Evolutionary conservation across 2,113 vertebrate species (phyloP), one percentile per base, ranked within the genome.

Genomic region (Phasianus colchicus): DNA sequence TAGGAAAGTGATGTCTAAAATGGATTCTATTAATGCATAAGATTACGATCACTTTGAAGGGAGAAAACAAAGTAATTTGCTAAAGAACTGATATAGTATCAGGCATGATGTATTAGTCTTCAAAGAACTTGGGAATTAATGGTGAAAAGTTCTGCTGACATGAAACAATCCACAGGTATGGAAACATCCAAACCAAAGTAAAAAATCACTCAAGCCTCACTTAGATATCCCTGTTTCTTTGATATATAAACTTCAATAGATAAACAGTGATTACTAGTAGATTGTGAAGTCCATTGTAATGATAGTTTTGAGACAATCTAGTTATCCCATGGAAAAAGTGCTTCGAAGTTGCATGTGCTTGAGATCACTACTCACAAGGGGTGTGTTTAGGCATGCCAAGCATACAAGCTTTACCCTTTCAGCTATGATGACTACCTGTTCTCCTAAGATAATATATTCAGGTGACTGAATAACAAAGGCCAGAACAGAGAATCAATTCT

Each of bases 401-500:
- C 47, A 95, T 63, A 52, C 74, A 69, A 79, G 29, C 24, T 67
- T 92, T 78, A 90, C 42, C 45, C 47, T 91, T 65, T 77, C 25
- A 82, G 65, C 15, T 55, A 32, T 69, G 65, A 52, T 9, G 79
- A 83, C 96, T 95, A 78, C 14, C 42, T 92, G 50, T 48, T 48
- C 86, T 96, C 76, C 66, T 93, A 77, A 91, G 95, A 95, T 95
- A 96, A 88, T 2, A 2, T 21, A 82, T 90, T 78, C 73, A 82
- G 92, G 85, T 89, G 90, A 95, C 54, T 87, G 89, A 95, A 48
- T 80, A 97, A 65, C 65, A 74, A 89, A 91, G 67, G 57, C 92
- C 82, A 89, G 75, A 78, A 54, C 19, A 89, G 76, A 83, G 82
- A 96, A 94, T 97, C 92, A 86, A 80, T 96, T 93, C 48, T 86